phyloP scores from a whole-genome alignment of 1,140 invertebrate species.

The Lasioglossum albipes region DNA sequence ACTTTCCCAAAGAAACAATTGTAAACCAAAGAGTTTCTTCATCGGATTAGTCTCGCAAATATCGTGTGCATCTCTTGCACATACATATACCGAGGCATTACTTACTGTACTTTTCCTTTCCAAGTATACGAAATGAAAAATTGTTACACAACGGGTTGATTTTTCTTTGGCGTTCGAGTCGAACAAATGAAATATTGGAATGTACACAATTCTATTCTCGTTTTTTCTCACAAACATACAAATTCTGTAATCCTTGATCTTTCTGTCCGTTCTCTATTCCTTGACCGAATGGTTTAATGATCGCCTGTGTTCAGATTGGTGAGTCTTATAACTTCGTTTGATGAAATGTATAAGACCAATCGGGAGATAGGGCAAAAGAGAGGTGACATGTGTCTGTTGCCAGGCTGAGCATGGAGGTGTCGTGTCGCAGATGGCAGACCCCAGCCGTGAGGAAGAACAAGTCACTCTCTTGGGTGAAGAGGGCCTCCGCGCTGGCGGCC shows the following conservation, averaged over 20 bases:
- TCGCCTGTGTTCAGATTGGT: constrained; percentile 15
- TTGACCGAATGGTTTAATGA: constrained; percentile 15
- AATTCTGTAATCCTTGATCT: background rate
- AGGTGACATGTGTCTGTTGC: constrained; percentile 82
- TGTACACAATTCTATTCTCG: background rate
- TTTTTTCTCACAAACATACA: background rate
- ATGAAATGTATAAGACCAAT: constrained; percentile 30
- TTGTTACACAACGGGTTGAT: no score
- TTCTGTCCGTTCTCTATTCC: constrained; percentile 5
- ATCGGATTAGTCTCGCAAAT: no score
- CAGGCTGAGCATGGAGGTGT: constrained; percentile 84
- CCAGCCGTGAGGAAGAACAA: constrained; percentile 95
- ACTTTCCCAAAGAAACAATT: no score
- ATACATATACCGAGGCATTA: no score
- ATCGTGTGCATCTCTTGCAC: no score
- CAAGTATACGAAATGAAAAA: no score
- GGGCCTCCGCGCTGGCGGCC: constrained; percentile 93
- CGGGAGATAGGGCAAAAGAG: constrained; percentile 76
- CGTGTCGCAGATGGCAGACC: constrained; percentile 92
- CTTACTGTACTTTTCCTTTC: no score
- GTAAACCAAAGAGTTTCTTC: no score
- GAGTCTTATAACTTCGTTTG: constrained; percentile 37
- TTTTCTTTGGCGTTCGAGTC: background rate
- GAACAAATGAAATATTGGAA: background rate
- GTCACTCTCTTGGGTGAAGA: constrained; percentile 96